Conservation (phyloP, 2,113 vertebrate species). For the Rhagologus leucostigma region DNA sequence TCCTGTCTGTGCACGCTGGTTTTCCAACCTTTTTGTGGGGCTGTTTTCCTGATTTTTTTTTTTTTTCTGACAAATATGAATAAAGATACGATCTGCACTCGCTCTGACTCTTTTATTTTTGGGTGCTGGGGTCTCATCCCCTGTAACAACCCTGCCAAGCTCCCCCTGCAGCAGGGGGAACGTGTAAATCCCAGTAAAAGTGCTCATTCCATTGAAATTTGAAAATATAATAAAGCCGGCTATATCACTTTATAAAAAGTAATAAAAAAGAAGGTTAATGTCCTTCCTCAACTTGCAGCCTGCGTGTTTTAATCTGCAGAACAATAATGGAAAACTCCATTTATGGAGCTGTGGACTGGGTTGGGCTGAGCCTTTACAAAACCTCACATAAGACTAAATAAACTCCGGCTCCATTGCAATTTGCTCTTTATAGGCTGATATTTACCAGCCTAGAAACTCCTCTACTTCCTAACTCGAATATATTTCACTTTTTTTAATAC, state of each 20-base stretch:
- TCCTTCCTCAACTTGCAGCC: neutral
- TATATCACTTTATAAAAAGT: neutral
- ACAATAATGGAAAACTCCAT: conserved; percentile 20
- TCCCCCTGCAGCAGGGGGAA: neutral
- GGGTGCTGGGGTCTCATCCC: neutral
- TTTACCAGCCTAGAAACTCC: conserved; percentile 60
- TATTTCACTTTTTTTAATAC: conserved; percentile 53
- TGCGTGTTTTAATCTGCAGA: conserved; percentile 13
- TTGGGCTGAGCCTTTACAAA: neutral
- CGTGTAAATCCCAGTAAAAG: neutral
- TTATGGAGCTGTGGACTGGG: neutral
- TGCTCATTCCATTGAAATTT: neutral
- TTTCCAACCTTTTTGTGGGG: neutral
- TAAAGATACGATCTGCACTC: neutral
- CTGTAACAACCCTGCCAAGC: neutral
- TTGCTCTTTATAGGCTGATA: conserved; percentile 59
- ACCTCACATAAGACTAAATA: conserved; percentile 19
- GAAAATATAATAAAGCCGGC: neutral
- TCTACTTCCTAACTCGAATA: conserved; percentile 51
- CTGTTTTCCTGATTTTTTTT: neutral
- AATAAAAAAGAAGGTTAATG: neutral
- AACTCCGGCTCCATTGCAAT: conserved; percentile 7
- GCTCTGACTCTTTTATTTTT: neutral
- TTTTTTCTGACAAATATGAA: neutral
- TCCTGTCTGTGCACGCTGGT: neutral